These are phyloP conservation scores for Clinocottus analis DNA, from an alignment of 2,113 vertebrate genomes.

Conservation along the genomic window DNA sequence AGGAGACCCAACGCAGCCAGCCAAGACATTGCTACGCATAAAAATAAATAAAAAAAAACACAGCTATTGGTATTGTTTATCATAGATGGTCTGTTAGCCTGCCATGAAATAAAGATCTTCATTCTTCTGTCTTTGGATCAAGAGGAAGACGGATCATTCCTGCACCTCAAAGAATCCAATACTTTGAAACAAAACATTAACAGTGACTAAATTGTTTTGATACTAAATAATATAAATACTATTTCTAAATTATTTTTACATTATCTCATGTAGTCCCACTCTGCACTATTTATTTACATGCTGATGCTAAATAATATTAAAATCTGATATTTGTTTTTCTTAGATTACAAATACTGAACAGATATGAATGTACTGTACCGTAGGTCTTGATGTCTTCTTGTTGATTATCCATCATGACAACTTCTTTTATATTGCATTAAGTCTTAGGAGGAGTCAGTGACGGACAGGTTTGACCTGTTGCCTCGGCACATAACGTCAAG, in stretches of 20 bases:
- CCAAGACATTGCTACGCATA: not conserved
- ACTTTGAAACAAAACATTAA: not conserved
- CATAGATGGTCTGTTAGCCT: not conserved
- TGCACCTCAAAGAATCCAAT: not conserved
- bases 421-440: not conserved
- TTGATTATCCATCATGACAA: too few species aligned
- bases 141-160: not conserved
- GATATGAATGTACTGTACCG: constrained; percentile 1
- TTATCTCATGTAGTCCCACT: not conserved
- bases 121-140: too few species aligned
- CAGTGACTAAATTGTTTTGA: not conserved
- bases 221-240: not conserved
- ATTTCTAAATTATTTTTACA: not conserved
- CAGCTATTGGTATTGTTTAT: not conserved
- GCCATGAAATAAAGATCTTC: too few species aligned
- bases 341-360: not conserved
- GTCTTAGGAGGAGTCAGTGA: not conserved
- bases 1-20: constrained; percentile 2
- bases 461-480: not conserved
- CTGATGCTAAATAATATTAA: not conserved
- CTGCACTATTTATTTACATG: not conserved
- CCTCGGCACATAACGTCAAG: too few species aligned
- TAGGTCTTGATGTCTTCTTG: not conserved
- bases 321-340: not conserved
- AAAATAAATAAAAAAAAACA: not conserved